Evolutionary conservation across 2,113 vertebrate species (phyloP).

Genomic region (Myotis lucifugus): DNA sequence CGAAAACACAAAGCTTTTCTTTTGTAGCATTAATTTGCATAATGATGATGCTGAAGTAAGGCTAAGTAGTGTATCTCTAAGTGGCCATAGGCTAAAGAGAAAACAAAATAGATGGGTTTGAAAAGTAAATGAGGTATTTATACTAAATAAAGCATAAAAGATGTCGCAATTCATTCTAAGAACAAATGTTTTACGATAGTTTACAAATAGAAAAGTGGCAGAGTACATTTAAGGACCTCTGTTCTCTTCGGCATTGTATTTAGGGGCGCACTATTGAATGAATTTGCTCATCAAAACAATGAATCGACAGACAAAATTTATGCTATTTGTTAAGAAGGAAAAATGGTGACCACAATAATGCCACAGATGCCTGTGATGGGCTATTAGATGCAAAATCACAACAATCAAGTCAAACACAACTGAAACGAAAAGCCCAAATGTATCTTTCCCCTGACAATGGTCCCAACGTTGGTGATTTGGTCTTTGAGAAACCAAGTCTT

Average conservation of each 20-base stretch:
- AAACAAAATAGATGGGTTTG: constrained; percentile 41
- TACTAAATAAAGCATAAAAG: background rate
- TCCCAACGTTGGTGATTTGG: background rate
- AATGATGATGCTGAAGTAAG: background rate
- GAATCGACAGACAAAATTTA: background rate
- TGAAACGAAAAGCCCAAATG: background rate
- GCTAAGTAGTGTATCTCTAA: background rate
- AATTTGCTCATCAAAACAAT: background rate
- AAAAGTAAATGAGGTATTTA: background rate
- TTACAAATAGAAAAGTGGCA: background rate
- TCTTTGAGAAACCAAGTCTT: constrained; percentile 13
- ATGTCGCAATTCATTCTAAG: background rate
- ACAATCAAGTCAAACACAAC: background rate
- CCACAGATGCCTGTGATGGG: background rate
- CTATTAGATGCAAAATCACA: background rate
- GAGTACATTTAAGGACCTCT: background rate
- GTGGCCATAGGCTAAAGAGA: background rate
- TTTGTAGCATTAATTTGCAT: background rate
- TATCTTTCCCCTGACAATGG: background rate
- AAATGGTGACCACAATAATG: background rate
- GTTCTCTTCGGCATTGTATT: background rate
- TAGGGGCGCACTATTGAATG: background rate
- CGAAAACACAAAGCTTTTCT: background rate
- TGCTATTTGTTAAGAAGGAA: background rate
- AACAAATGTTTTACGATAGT: background rate